Conservation (phyloP, 1,140 invertebrate genomes). For the Ephestia elutella region DNA sequence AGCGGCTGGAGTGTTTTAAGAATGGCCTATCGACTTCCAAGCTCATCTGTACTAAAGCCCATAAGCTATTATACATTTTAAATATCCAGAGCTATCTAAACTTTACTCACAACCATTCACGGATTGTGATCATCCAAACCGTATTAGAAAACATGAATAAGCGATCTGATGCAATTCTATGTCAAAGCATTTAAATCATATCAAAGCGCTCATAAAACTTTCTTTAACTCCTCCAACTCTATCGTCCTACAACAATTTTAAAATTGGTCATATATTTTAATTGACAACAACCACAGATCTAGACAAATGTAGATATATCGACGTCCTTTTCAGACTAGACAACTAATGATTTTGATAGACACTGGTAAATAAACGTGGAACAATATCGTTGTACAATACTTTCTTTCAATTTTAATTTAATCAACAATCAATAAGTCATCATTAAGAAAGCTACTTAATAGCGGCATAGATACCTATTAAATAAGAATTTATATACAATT, state of each 20-base stretch:
- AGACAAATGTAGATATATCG: background rate
- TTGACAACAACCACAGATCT: conserved; percentile 27
- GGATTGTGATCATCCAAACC: background rate
- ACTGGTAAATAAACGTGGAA: background rate
- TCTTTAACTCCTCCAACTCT: conserved; percentile 13
- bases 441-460: background rate
- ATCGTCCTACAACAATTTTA: conserved; percentile 21
- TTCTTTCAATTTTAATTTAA: too few species aligned
- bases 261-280: conserved; percentile 36
- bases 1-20: too few species aligned
- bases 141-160: background rate
- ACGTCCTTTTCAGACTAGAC: background rate
- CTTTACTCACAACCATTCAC: conserved; percentile 13
- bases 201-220: background rate
- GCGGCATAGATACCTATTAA: background rate
- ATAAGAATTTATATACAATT: background rate
- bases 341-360: background rate
- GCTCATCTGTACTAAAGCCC: too few species aligned
- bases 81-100: background rate
- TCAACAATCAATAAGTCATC: too few species aligned
- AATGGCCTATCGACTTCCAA: too few species aligned
- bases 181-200: background rate
- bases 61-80: background rate
- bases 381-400: too few species aligned
- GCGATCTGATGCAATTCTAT: background rate